These are phyloP conservation scores for Gambelia wislizenii DNA, from an alignment of 2,797 vertebrate genomes.

Conservation along the genomic window DNA sequence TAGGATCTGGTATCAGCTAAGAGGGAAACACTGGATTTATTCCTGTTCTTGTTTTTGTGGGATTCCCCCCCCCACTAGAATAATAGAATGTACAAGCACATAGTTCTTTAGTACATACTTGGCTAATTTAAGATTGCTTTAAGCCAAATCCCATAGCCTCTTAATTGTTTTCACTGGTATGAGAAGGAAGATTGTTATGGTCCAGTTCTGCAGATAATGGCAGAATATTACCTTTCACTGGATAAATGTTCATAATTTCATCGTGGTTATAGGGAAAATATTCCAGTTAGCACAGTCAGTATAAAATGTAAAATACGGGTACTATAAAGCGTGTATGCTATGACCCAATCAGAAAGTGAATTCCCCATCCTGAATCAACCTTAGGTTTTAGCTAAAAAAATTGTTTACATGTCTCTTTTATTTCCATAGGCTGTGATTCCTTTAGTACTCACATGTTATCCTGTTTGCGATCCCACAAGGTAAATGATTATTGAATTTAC, in stretches of 20 bases:
- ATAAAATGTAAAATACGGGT: not conserved
- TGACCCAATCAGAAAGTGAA: constrained; percentile 17
- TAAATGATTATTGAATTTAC: constrained; percentile 26
- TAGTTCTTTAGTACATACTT: not conserved
- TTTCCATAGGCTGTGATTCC: constrained; percentile 21
- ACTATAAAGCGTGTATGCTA: not conserved
- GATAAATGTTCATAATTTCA: constrained; percentile 11
- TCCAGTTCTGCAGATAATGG: not conserved
- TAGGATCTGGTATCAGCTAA: no score
- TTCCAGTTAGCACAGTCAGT: not conserved
- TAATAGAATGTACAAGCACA: not conserved
- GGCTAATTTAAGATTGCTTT: not conserved
- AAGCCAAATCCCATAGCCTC: not conserved
- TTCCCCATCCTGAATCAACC: not conserved
- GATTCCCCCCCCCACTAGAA: not conserved
- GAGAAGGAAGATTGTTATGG: not conserved
- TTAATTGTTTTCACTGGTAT: not conserved
- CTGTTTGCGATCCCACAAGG: not conserved
- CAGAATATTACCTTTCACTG: constrained; percentile 2
- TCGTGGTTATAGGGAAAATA: not conserved
- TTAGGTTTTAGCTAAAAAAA: constrained; percentile 30
- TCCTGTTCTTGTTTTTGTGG: not conserved
- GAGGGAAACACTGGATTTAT: not conserved
- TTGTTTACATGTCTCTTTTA: constrained; percentile 19
- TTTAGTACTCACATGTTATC: constrained; percentile 35